Evolutionary conservation across 2,797 vertebrate genomes (phyloP), one percentile per base, ranked within the genome.

Genomic region (Coreius guichenoti): DNA sequence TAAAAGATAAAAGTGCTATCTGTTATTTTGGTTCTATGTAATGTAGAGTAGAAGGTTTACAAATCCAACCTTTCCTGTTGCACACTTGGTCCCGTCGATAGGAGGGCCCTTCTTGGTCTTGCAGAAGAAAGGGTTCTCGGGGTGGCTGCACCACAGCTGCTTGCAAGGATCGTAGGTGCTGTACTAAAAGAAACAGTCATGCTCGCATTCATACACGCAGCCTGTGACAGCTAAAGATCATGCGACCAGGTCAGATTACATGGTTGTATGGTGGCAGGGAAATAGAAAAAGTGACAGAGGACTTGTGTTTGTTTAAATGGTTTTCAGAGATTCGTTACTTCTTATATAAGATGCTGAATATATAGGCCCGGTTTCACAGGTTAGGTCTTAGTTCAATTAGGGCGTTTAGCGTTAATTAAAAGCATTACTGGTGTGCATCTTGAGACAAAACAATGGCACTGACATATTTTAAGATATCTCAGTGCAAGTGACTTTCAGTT

Each of bases 81-180:
- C 97, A 87, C 98, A 99, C 93, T 96, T 96, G 54, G 98, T 99
- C 84, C 98, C 98, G 0, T 99, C 97, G 31, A 99, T 93, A 0
- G 98, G 97, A 2, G 98, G 98, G 1, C 98, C 97, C 90, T 99
- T 99, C 94, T 98, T 99, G 51, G 98, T 98, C 92, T 97, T 98
- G 90, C 98, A 99, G 94, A 96, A 99, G 90, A 98, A 98, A 4
- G 98, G 98, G 90, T 98, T 98, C 92, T 97, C 96, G 0, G 97
- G 96, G 86, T 99, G 97, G 85, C 97, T 98, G 82, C 98, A 99
- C 98, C 98, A 99, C 78, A 99, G 94, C 91, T 99, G 97, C 87
- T 98, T 98, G 92, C 98, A 99, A 72, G 97, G 97, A 77, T 99
- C 98, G 12, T 94, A 95, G 0, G 94, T 97, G 14, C 96, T 94